These are phyloP conservation scores for Albula goreensis DNA, from an alignment of 2,113 vertebrate genomes.

Conservation along the genomic window DNA sequence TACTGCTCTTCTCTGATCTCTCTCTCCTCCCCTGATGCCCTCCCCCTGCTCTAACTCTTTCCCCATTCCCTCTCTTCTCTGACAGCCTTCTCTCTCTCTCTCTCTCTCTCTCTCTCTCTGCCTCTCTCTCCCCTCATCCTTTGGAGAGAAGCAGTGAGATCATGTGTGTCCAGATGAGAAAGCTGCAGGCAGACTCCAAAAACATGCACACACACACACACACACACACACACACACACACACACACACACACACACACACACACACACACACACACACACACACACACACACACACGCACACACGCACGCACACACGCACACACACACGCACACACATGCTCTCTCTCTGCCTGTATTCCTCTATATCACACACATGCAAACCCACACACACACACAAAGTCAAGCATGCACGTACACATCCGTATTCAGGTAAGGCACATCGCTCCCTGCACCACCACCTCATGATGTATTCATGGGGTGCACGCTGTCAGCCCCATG, in stretches of 20 bases:
- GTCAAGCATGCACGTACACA: background rate
- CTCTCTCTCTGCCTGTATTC: background rate
- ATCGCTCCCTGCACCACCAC: background rate
- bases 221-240: conserved; percentile 14
- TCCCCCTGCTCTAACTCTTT: background rate
- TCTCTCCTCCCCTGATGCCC: background rate
- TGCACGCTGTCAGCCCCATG: conserved; percentile 59
- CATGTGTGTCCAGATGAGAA: background rate
- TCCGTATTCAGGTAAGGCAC: background rate
- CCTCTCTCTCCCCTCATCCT: background rate
- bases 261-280: conserved; percentile 31
- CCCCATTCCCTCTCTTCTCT: conserved; percentile 5
- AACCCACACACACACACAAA: background rate
- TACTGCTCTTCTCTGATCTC: background rate
- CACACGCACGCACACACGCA: background rate
- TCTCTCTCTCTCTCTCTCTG: background rate
- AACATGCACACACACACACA: conserved; percentile 23
- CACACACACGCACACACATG: background rate
- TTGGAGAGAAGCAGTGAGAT: background rate
- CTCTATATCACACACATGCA: background rate
- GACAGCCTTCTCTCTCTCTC: background rate
- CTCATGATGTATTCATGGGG: conserved; percentile 64
- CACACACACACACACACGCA: background rate
- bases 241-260: conserved; percentile 24
- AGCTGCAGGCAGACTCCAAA: background rate